phyloP scores from a whole-genome alignment of 2,113 vertebrate genomes.

The Tychaedon coryphoeus region DNA sequence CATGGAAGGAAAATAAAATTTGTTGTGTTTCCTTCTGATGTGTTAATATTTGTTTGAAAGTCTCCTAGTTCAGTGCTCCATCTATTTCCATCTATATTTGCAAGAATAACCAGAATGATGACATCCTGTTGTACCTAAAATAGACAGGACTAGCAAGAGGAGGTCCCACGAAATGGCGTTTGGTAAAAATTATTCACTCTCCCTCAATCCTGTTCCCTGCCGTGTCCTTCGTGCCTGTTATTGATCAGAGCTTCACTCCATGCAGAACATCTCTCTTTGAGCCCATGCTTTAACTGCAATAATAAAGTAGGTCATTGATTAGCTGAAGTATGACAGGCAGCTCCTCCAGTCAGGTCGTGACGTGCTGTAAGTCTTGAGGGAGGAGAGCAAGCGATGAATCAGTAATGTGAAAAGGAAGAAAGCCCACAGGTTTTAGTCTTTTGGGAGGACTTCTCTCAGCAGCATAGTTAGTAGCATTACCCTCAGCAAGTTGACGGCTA shows the following conservation, averaged over 20 bases:
- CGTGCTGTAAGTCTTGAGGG: constrained; percentile 9
- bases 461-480: neutral
- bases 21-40: neutral
- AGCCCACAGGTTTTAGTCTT: constrained; percentile 34
- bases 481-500: neutral
- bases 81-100: constrained; percentile 39
- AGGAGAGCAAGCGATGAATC: constrained; percentile 14
- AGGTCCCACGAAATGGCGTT: constrained; percentile 54
- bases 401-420: constrained; percentile 9
- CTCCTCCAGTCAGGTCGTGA: constrained; percentile 31
- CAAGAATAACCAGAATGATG: constrained; percentile 31
- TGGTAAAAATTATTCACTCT: constrained; percentile 53
- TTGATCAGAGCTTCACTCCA: constrained; percentile 34
- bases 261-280: constrained; percentile 35
- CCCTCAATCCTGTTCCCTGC: constrained; percentile 34
- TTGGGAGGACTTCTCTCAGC: neutral
- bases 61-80: neutral
- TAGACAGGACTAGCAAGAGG: constrained; percentile 21
- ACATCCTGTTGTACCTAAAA: constrained; percentile 36
- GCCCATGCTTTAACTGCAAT: constrained; percentile 26
- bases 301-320: constrained; percentile 64
- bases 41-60: constrained; percentile 26
- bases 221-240: constrained; percentile 38
- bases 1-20: neutral
- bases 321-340: constrained; percentile 35